Evolutionary conservation across 2,113 vertebrate genomes (phyloP), one percentile per base, ranked within the genome.

Genomic region (Malaclemys terrapin): DNA sequence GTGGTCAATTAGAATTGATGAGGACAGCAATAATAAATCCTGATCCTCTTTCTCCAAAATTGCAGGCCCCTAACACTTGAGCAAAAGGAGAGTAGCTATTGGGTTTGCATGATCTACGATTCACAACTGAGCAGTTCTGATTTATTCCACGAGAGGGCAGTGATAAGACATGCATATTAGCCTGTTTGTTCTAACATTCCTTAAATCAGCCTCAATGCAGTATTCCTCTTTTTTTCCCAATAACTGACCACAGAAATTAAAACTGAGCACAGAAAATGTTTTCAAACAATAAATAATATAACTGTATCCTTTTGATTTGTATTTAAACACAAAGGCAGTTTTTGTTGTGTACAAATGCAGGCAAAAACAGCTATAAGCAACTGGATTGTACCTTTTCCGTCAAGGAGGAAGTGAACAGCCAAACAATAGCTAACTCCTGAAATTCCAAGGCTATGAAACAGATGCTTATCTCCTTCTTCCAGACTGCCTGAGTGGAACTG

Each of bases 391-490:
- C 72, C 42, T 87, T 76, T 91, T 79, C 35, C 12, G 42, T 65
- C 53, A 9, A 90, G 45, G 20, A 90, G 90, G 90, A 91, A 91
- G 78, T 50, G 52, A 89, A 83, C 65, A 52, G 54, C 45, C 75
- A 69, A 86, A 91, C 84, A 86, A 91, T 91, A 86, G 62, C 59
- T 82, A 91, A 80, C 38, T 72, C 31, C 29, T 27, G 29, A 50
- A 65, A 52, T 75, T 86, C 79, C 27, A 22, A 29, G 84, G 62
- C 62, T 91, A 42, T 79, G 52, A 91, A 91, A 76, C 80, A 82
- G 90, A 91, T 91, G 79, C 90, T 91, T 91, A 91, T 91, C 90
- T 91, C 42, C 53, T 59, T 75, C 14, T 82, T 47, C 59, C 90
- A 87, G 90, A 45, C 79, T 91, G 85, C 62, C 62, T 72, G 62